These are phyloP conservation scores for Lasioglossum pauxillum DNA, from an alignment of 2,888 invertebrate genomes.

Conservation along the genomic window DNA sequence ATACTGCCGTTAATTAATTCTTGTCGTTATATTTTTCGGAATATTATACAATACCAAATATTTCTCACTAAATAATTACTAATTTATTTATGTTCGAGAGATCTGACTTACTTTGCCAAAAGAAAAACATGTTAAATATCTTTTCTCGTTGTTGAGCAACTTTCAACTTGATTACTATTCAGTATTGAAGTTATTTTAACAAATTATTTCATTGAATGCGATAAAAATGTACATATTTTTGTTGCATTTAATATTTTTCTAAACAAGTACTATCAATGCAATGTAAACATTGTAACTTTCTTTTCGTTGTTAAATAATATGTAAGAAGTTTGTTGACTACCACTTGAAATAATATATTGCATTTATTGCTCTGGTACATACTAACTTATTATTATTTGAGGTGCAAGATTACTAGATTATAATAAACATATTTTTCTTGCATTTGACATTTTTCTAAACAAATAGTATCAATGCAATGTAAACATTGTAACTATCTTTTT, in stretches of 20 bases:
- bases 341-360: not conserved
- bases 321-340: not conserved
- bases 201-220: not conserved
- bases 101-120: not conserved
- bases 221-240: not conserved
- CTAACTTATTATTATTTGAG: not conserved
- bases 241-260: not conserved
- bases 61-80: not conserved
- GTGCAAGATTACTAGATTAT: too few relatives aligned
- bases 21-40: not conserved
- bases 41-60: not conserved
- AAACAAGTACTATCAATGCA: not conserved
- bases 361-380: not conserved
- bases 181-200: not conserved
- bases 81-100: too few relatives aligned
- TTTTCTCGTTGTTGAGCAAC: not conserved
- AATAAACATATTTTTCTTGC: too few relatives aligned
- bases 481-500: too few relatives aligned
- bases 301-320: not conserved
- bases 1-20: conserved; percentile 5
- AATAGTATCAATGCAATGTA: too few relatives aligned
- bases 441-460: too few relatives aligned
- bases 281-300: not conserved
- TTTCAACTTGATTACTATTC: not conserved
- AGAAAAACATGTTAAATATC: not conserved